Conservation (phyloP, 64 coral and sea anemone genomes). For the Porites australiensis region DNA sequence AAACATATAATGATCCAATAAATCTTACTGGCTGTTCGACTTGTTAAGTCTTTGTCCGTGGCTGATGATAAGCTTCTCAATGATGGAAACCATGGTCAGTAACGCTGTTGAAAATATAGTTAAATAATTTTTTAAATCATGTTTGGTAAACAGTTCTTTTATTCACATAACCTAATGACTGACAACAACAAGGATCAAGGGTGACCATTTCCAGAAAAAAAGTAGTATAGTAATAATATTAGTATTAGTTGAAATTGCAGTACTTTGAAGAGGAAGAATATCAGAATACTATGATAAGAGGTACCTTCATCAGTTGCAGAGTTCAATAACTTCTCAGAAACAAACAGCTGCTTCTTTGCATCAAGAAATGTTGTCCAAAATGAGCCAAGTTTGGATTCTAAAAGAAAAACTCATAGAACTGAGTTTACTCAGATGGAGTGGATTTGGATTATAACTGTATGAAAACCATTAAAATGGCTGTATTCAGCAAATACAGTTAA, state of each 20-base stretch:
- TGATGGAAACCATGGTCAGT: conserved; percentile 16
- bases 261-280: too few relatives aligned
- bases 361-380: conserved; percentile 91
- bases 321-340: conserved; percentile 83
- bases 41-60: conserved; percentile 56
- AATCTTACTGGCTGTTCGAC: conserved; percentile 59
- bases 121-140: background rate
- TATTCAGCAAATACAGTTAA: too few relatives aligned
- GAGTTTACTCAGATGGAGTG: background rate
- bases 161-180: too few relatives aligned
- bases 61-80: conserved; percentile 41
- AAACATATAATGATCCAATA: background rate
- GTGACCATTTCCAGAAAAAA: too few relatives aligned
- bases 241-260: background rate
- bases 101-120: conserved; percentile 17
- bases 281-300: background rate
- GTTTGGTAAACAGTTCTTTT: too few relatives aligned
- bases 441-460: background rate
- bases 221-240: too few relatives aligned
- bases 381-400: conserved; percentile 90
- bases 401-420: background rate
- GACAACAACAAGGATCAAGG: too few relatives aligned
- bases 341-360: conserved; percentile 92
- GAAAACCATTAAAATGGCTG: too few relatives aligned
- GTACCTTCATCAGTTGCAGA: conserved; percentile 82